Base-by-base conservation (phyloP, 1,140 invertebrate species). In the Solenopsis invicta region DNA sequence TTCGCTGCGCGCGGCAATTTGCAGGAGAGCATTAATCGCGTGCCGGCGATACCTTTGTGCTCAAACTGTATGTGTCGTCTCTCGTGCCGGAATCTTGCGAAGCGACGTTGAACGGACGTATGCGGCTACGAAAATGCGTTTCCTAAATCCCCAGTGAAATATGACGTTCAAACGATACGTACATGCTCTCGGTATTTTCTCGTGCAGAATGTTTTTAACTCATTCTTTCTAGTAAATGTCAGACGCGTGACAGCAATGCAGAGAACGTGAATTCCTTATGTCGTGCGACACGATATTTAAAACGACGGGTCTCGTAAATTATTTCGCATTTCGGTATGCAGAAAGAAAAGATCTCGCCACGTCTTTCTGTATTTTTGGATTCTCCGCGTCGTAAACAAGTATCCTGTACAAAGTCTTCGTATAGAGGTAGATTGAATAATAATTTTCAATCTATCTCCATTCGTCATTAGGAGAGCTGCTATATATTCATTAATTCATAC, bases 141-240 rank as follows among this genome's bases (percentile, higher is more conserved):
- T 59, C 21, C 69, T 24, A 75, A 84, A 84, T 75, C 69, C 69
- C 13, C 48, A n/a, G 45, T 84, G 69, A 84, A 84, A 84, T 84
- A 74, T 84, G 69, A 75, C 13, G 69, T 74, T 84, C 54, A 50
- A 84, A 75, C 69, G 41, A 61, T 61, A 54, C 52, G 9, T 62
- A 41, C 24, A 21, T 21, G 69, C 54, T 24, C 34, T 45, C 34
- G 9, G 64, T 52, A 48, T 61, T 75, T 75, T 74, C 80, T 61
- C 54, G 8, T n/a, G 41, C 18, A 62, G 41, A 50, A 74, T 75
- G 54, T 75, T 84, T 84, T 75, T 61, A 74, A 82, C 54, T 75
- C 54, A 48, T 75, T 74, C 67, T 74, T 82, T 48, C 41, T n/a
- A 12, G 64, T 54, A 41, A 41, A 41, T 13, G 69, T 37, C 45